These are phyloP conservation scores for Lycophotia porphyrea DNA, from an alignment of 2,888 invertebrate genomes.

Conservation along the genomic window DNA sequence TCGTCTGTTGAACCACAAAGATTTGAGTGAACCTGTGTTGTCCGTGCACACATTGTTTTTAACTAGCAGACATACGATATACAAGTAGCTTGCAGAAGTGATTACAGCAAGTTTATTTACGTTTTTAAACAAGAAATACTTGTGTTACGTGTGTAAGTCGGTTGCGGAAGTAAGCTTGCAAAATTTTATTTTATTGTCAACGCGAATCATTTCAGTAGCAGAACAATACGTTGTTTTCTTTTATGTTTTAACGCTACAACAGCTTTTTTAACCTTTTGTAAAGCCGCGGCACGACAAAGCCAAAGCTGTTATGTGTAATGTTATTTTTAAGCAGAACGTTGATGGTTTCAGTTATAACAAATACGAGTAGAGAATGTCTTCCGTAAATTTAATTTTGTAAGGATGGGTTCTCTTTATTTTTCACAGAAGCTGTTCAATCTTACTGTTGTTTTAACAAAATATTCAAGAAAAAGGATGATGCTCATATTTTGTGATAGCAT, in stretches of 20 bases:
- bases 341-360: slow-evolving; percentile 20
- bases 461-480: neutral
- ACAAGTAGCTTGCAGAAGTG: neutral
- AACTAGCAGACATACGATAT: neutral
- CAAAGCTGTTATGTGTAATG: neutral
- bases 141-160: neutral
- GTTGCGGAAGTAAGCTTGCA: neutral
- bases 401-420: slow-evolving; percentile 17
- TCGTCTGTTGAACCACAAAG: neutral
- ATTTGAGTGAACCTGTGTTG: neutral
- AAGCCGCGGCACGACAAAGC: neutral
- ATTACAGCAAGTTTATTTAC: neutral
- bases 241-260: neutral
- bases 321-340: slow-evolving; percentile 20
- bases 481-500: neutral
- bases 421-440: slow-evolving; percentile 17
- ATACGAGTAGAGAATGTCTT: neutral
- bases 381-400: neutral
- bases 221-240: slow-evolving; percentile 13
- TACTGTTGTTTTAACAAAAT: neutral
- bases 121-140: neutral
- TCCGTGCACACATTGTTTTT: neutral
- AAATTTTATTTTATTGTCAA: neutral
- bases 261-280: slow-evolving; percentile 10
- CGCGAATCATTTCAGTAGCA: slow-evolving; percentile 8